phyloP scores from a whole-genome alignment of 2,888 invertebrate species.

The Mesopsocus fuscifrons region DNA sequence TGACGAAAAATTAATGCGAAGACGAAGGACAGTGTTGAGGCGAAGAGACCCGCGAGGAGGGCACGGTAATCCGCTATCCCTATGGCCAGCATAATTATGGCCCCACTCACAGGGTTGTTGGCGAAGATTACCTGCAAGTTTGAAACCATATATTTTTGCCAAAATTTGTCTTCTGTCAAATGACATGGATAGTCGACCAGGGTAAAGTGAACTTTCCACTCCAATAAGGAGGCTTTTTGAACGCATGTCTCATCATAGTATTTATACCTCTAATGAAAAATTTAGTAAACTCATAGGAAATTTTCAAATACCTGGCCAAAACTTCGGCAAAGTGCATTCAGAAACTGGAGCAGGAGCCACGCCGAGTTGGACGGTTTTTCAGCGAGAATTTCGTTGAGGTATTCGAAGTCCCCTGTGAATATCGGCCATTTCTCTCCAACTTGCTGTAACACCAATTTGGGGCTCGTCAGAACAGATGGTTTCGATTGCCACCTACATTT shows the following conservation, averaged over 20 bases:
- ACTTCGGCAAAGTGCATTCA: slow-evolving; percentile 24
- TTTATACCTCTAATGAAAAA: too few relatives aligned
- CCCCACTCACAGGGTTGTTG: slow-evolving; percentile 27
- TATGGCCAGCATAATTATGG: slow-evolving; percentile 23
- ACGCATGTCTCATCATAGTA: too few relatives aligned
- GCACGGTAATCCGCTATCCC: slow-evolving; percentile 19
- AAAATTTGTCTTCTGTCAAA: too few relatives aligned
- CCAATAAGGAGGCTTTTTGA: too few relatives aligned
- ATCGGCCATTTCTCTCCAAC: slow-evolving; percentile 17
- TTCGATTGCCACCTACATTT: too few relatives aligned
- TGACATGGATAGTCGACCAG: too few relatives aligned
- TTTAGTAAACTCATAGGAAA: too few relatives aligned
- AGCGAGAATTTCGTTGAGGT: slow-evolving; percentile 19
- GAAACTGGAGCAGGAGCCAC: slow-evolving; percentile 21
- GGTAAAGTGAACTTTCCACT: too few relatives aligned
- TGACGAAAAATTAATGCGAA: slow-evolving; percentile 17
- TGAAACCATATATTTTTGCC: too few relatives aligned
- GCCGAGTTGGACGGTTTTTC: slow-evolving; percentile 17
- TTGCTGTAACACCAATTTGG: too few relatives aligned
- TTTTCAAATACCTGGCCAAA: slow-evolving; percentile 25
- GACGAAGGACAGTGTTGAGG: slow-evolving; percentile 22
- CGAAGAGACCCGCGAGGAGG: slow-evolving; percentile 19
- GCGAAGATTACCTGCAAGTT: slow-evolving; percentile 24
- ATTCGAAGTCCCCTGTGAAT: slow-evolving; percentile 22
- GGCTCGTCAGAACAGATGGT: too few relatives aligned